A percentile compares a stretch with the other conserved stretches of the same genome.
Evolutionary conservation across 2,797 vertebrate species (phyloP).

Genomic region (Craterocephalus amniculus): DNA sequence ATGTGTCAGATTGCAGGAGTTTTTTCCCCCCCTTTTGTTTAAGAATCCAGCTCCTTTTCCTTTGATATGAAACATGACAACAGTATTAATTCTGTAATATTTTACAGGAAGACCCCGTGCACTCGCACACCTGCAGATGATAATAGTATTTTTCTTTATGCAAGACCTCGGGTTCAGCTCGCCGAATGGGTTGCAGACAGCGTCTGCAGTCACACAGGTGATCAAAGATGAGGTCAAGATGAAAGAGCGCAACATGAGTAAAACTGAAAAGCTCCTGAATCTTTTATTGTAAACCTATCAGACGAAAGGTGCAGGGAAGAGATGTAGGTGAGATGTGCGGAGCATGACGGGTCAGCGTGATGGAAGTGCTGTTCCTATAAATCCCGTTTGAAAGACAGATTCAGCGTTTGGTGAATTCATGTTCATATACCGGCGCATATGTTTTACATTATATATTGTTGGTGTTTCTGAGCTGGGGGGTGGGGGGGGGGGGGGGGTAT

Average conservation of each 20-base stretch:
- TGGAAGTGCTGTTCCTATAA: constrained; percentile 23
- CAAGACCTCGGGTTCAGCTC: constrained; percentile 30
- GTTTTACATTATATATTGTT: constrained; percentile 61
- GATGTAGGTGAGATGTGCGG: constrained; percentile 30
- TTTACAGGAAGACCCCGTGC: constrained; percentile 21
- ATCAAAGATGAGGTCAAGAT: constrained; percentile 67
- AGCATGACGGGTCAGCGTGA: constrained; percentile 37
- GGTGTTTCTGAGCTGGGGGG: constrained; percentile 32
- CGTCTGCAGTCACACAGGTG: constrained; percentile 17
- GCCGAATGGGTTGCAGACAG: constrained; percentile 37
- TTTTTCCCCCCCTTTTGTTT: not conserved
- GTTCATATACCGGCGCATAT: constrained; percentile 49
- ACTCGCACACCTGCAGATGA: not conserved
- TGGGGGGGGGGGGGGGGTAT: not conserved
- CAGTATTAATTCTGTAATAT: constrained; percentile 10
- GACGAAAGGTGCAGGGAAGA: constrained; percentile 22
- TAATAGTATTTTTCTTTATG: constrained; percentile 36
- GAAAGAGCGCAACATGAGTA: constrained; percentile 45
- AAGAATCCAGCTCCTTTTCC: not conserved
- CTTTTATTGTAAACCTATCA: constrained; percentile 43
- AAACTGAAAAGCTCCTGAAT: constrained; percentile 56
- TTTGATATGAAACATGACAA: constrained; percentile 8
- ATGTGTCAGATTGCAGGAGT: constrained; percentile 7
- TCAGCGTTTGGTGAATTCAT: constrained; percentile 29
- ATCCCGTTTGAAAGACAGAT: constrained; percentile 31